A percentile compares a stretch with the other conserved stretches of the same genome.
These are phyloP conservation scores for Platycercus adscitus DNA, from an alignment of 2,113 vertebrate genomes.

Conservation along the genomic window DNA sequence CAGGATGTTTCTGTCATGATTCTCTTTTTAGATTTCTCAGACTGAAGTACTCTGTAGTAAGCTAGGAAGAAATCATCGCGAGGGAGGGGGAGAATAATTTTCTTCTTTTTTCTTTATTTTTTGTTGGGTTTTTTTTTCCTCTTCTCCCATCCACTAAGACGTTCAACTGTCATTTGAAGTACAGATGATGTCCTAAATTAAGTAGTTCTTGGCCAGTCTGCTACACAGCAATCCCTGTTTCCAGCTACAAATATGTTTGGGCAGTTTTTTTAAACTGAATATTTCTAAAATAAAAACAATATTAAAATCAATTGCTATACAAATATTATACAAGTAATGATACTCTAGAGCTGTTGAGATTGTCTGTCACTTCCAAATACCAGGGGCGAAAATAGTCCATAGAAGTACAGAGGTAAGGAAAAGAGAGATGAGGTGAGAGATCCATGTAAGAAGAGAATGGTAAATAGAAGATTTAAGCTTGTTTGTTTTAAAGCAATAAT, in stretches of 20 bases:
- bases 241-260: background rate
- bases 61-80: background rate
- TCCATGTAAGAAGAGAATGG: background rate
- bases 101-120: background rate
- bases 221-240: background rate
- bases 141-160: background rate
- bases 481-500: background rate
- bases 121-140: background rate
- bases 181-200: background rate
- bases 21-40: background rate
- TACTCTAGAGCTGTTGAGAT: background rate
- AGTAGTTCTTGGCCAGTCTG: background rate
- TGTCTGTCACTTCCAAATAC: background rate
- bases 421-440: background rate
- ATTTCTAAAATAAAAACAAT: background rate
- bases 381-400: accelerated
- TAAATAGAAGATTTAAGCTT: background rate
- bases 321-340: background rate
- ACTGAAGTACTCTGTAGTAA: background rate
- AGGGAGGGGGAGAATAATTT: background rate
- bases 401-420: background rate
- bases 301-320: background rate
- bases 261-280: background rate
- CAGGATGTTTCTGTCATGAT: background rate
- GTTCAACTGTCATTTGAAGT: background rate